These are phyloP conservation scores for Abramis brama DNA, from an alignment of 2,113 vertebrate species.

Conservation along the genomic window DNA sequence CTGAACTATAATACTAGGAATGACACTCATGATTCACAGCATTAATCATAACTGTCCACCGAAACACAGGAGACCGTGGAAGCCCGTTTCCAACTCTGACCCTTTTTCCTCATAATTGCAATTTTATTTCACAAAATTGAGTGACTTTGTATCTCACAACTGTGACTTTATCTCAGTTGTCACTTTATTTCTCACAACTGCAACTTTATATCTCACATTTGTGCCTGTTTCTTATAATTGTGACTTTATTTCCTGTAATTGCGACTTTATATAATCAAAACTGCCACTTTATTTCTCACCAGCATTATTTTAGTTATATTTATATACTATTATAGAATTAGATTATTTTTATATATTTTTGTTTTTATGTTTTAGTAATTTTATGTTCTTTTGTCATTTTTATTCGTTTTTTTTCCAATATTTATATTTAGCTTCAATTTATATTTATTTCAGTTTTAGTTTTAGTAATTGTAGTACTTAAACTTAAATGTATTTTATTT, in stretches of 20 bases:
- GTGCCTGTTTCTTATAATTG: not conserved
- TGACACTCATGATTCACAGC: not conserved
- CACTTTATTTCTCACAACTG: too few relatives aligned
- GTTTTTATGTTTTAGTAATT: not conserved
- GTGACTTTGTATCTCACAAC: too few relatives aligned
- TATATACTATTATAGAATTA: not conserved
- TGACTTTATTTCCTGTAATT: not conserved
- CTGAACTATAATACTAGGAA: not conserved
- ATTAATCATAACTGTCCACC: slow-evolving; percentile 2
- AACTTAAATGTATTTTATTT: not conserved
- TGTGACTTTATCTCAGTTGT: too few relatives aligned
- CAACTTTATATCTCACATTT: not conserved
- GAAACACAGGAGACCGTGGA: not conserved
- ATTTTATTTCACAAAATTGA: too few relatives aligned
- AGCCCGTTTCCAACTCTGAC: not conserved
- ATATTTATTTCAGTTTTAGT: not conserved
- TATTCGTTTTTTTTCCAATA: not conserved
- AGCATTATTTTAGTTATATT: not conserved
- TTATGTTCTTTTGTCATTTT: not conserved
- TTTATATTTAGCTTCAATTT: not conserved
- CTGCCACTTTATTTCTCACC: not conserved
- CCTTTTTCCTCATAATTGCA: too few relatives aligned
- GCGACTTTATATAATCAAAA: not conserved
- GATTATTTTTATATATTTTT: not conserved
- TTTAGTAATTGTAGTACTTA: not conserved